phyloP scores from a whole-genome alignment of 2,113 vertebrate genomes.

The Alligator sinensis region DNA sequence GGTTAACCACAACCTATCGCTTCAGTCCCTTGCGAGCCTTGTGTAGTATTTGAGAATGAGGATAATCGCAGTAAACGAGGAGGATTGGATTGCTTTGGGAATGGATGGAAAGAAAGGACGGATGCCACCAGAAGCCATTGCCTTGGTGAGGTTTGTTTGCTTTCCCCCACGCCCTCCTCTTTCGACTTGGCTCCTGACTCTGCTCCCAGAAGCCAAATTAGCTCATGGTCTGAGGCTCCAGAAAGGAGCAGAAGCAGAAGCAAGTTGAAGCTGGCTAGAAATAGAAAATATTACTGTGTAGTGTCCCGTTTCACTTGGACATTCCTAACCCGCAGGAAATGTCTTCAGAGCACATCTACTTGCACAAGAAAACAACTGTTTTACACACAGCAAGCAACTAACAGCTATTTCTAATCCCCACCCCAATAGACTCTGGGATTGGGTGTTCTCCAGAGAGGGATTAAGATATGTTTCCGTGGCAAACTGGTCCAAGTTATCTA shows the following conservation, averaged over 20 bases:
- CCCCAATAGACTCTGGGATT: not conserved
- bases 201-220: slow-evolving; percentile 23
- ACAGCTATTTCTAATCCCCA: not conserved
- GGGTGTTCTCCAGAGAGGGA: not conserved
- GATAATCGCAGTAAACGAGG: not conserved
- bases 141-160: slow-evolving; percentile 13
- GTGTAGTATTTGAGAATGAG: not conserved
- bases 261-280: slow-evolving; percentile 21
- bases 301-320: not conserved
- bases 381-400: not conserved
- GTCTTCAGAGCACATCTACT: not conserved
- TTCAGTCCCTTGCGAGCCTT: not conserved
- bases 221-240: slow-evolving; percentile 64
- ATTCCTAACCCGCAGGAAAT: not conserved
- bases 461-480: not conserved
- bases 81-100: not conserved
- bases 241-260: slow-evolving; percentile 14
- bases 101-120: not conserved
- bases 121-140: slow-evolving; percentile 20
- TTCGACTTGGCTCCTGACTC: slow-evolving; percentile 41
- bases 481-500: too few species aligned
- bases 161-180: not conserved
- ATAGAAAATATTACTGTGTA: slow-evolving; percentile 16
- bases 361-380: not conserved
- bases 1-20: not conserved